Evolutionary conservation across 2,888 invertebrate species (phyloP).

Genomic region (Thalpophila matura): DNA sequence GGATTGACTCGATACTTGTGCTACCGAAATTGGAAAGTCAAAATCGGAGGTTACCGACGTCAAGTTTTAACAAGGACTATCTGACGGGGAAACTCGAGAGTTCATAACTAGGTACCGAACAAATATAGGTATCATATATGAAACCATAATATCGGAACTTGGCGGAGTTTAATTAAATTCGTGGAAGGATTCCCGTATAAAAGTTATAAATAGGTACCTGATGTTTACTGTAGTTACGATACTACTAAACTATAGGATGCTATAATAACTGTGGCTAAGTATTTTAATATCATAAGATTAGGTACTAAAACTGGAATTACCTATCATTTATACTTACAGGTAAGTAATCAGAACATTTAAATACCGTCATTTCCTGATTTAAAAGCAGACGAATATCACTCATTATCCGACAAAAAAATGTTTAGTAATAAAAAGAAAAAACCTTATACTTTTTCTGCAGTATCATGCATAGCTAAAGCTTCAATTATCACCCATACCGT

Average conservation of each 20-base stretch:
- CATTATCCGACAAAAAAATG: too few species aligned
- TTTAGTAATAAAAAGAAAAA: too few species aligned
- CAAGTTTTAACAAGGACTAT: conserved; percentile 68
- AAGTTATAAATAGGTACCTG: conserved; percentile 2
- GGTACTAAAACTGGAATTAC: too few species aligned
- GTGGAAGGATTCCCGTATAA: background rate
- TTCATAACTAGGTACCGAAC: conserved; percentile 33
- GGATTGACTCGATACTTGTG: conserved; percentile 28
- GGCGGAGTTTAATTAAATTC: conserved; percentile 30
- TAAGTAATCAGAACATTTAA: too few species aligned
- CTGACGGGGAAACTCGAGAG: conserved; percentile 31
- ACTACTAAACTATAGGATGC: background rate
- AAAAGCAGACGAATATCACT: too few species aligned
- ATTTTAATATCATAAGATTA: too few species aligned
- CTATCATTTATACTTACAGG: too few species aligned
- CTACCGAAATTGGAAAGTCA: conserved; percentile 55
- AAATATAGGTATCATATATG: conserved; percentile 22
- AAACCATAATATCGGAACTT: conserved; percentile 11
- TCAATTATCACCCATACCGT: too few species aligned
- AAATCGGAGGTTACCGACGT: conserved; percentile 48
- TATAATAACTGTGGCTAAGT: background rate
- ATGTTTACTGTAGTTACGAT: background rate
- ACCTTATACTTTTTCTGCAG: too few species aligned
- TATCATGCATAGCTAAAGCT: too few species aligned
- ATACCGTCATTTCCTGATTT: too few species aligned